Evolutionary conservation across 2,888 invertebrate species (phyloP), one percentile per base, ranked within the genome.

Genomic region (Heteropelma amictum): DNA sequence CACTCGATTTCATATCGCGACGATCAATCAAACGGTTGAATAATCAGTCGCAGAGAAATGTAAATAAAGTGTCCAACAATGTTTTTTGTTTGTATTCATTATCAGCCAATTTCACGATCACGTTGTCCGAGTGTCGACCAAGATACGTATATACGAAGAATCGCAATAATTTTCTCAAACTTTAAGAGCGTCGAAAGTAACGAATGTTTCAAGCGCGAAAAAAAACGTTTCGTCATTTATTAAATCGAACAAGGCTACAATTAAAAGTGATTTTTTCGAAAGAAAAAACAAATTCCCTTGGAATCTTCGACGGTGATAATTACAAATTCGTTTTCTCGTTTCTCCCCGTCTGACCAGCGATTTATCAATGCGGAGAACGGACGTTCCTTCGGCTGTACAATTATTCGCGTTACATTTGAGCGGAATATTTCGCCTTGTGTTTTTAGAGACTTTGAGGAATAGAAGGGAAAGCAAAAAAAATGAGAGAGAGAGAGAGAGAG

Each of bases 1-100:
- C 19, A 23, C 12, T 19, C 6, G 10, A 60, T 42, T 14, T 7
- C 14, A 21, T 60, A 60, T 60, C 60, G 10, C 21, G 19, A 47
- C 19, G 14, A 33, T 61, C 47, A 23, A 4, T 17, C 19, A 21
- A n/a, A n/a, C 21, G 30, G 33, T 33, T 47, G 33, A 19, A 61
- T 30, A 19, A 60, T 60, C n/a, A 60, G n/a, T 42, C 1, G 10
- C 14, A 6, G 10, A 8, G 7, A 56, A 40, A 40, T n/a, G 30
- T 23, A 51, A 70, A 61, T 54, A 56, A 14, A 30, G 12, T 35
- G 14, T 45, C 60, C 21, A 8, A 10, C 26, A 42, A 61, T n/a
- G n/a, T n/a, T n/a, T 56, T 8, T 23, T 40, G 3, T 35, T 58
- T 19, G 1, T 4, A 23, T 49, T 49, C 3, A 14, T 49, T 2